Conservation (phyloP, 2,888 invertebrate species). For the Pollenia labialis region DNA sequence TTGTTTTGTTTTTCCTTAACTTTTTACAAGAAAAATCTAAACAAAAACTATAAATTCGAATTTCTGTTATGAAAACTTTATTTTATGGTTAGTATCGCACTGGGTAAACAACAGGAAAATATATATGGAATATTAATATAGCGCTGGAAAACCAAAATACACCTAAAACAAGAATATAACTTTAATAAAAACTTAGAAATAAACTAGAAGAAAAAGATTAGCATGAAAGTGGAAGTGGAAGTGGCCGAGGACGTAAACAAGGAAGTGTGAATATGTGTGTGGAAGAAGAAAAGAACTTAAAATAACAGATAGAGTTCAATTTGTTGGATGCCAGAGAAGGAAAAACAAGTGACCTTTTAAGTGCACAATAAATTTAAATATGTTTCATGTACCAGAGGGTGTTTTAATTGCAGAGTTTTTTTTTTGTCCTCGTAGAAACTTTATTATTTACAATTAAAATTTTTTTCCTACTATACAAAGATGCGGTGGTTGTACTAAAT, state of each 20-base stretch:
- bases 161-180: conserved; percentile 26
- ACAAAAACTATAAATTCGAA: conserved; percentile 69
- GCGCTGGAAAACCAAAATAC: not conserved
- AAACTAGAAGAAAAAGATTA: not conserved
- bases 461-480: not conserved
- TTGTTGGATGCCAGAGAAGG: not conserved
- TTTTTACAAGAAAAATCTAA: conserved; percentile 53
- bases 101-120: conserved; percentile 62
- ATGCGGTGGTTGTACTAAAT: conserved; percentile 20
- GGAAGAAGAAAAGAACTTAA: not conserved
- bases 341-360: conserved; percentile 58
- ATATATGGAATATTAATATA: conserved; percentile 30
- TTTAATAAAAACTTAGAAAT: conserved; percentile 9
- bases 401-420: conserved; percentile 51
- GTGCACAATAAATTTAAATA: conserved; percentile 61
- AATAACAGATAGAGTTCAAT: conserved; percentile 50
- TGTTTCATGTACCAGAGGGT: conserved; percentile 48
- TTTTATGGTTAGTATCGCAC: conserved; percentile 60
- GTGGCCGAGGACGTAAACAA: not conserved
- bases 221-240: no score
- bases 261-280: no score
- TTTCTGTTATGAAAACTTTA: conserved; percentile 71
- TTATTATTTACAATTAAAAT: conserved; percentile 20
- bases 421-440: conserved; percentile 33
- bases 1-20: conserved; percentile 38